Evolutionary conservation across 2,113 vertebrate species (phyloP).

Genomic region (Glareola pratincola): DNA sequence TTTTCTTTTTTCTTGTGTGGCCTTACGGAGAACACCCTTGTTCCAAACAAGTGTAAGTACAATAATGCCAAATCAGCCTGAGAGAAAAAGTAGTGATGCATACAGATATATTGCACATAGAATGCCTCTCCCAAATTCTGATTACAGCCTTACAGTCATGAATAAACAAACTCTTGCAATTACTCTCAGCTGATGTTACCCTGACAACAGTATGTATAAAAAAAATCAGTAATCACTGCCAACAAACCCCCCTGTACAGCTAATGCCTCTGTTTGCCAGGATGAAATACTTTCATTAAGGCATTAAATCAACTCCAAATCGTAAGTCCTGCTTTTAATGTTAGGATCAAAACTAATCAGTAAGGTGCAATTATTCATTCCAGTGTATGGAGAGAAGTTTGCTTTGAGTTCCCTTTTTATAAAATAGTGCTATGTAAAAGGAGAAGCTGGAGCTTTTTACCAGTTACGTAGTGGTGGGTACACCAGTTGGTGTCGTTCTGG

Average conservation of each 20-base stretch:
- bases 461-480: background rate
- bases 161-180: conserved; percentile 31
- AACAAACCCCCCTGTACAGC: background rate
- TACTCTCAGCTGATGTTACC: conserved; percentile 21
- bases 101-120: background rate
- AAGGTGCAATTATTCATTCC: background rate
- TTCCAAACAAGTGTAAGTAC: background rate
- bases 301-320: conserved; percentile 15
- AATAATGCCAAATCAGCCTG: background rate
- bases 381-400: background rate
- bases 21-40: background rate
- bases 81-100: background rate
- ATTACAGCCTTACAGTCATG: background rate
- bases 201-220: conserved; percentile 43
- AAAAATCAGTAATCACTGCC: conserved; percentile 30
- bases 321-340: background rate
- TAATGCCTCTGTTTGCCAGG: background rate
- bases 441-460: background rate
- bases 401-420: background rate
- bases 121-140: background rate
- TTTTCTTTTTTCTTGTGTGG: background rate
- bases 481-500: background rate
- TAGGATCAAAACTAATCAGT: background rate
- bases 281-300: conserved; percentile 32
- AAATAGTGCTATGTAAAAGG: background rate